phyloP scores from a whole-genome alignment of 2,888 invertebrate species.

The Catocala fraxini region DNA sequence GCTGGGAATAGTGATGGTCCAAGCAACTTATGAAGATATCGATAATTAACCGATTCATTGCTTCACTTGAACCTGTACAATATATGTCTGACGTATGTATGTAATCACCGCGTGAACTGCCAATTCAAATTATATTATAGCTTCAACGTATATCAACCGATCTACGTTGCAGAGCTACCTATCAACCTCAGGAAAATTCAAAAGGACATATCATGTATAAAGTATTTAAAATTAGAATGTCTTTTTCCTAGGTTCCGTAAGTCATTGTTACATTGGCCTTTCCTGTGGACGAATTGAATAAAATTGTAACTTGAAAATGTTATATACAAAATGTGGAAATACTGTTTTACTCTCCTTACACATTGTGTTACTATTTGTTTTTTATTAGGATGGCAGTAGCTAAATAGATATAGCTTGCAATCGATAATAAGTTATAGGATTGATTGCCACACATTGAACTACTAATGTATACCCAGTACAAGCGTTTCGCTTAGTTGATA shows the following conservation, averaged over 20 bases:
- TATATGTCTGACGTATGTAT: neutral
- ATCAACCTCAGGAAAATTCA: neutral
- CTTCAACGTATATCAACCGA: neutral
- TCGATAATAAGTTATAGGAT: too few species aligned
- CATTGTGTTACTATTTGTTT: too few species aligned
- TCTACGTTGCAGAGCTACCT: neutral
- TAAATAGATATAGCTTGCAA: too few species aligned
- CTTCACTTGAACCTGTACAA: too few species aligned
- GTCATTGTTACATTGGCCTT: neutral
- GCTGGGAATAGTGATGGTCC: conserved; percentile 38
- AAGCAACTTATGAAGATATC: conserved; percentile 5
- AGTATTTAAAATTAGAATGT: neutral
- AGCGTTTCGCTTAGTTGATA: too few species aligned
- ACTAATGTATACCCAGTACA: too few species aligned
- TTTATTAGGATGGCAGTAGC: too few species aligned
- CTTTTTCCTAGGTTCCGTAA: neutral
- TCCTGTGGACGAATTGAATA: too few species aligned
- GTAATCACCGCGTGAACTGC: neutral
- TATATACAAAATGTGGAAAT: too few species aligned
- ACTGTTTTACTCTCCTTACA: too few species aligned
- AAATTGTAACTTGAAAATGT: too few species aligned
- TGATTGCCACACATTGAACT: too few species aligned
- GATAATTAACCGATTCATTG: neutral
- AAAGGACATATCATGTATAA: conserved; percentile 20
- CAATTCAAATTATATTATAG: neutral